A percentile compares a stretch with the other conserved stretches of the same genome.
Conservation (phyloP, 2,113 vertebrate genomes). For the Neogale vison region DNA sequence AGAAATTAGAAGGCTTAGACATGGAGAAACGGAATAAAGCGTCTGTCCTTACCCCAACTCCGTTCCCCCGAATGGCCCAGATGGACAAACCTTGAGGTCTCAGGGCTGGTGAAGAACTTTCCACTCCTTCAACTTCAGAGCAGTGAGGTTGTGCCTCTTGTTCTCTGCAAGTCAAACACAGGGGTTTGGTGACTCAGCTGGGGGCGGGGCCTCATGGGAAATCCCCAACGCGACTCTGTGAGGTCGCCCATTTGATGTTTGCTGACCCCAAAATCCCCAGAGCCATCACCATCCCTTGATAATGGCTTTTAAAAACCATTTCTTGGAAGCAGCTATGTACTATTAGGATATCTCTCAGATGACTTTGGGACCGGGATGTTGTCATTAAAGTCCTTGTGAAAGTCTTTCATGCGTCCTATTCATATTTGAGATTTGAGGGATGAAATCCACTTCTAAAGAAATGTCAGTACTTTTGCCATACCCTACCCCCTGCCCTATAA, state of each 20-base stretch:
- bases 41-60: background rate
- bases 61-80: accelerated
- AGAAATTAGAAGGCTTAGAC: background rate
- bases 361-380: background rate
- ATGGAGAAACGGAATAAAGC: background rate
- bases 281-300: background rate
- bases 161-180: background rate
- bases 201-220: constrained; percentile 53
- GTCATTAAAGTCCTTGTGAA: background rate
- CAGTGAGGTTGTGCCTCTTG: background rate
- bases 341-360: background rate
- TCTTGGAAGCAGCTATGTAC: constrained; percentile 6
- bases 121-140: background rate
- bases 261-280: constrained; percentile 33
- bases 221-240: background rate
- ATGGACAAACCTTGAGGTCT: constrained; percentile 35
- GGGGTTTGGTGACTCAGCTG: constrained; percentile 26
- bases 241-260: background rate
- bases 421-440: background rate
- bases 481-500: background rate
- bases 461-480: background rate
- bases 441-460: background rate
- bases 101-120: background rate
- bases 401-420: background rate
- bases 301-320: background rate